Evolutionary conservation across 2,797 vertebrate genomes (phyloP).

Genomic region (Pampus argenteus): DNA sequence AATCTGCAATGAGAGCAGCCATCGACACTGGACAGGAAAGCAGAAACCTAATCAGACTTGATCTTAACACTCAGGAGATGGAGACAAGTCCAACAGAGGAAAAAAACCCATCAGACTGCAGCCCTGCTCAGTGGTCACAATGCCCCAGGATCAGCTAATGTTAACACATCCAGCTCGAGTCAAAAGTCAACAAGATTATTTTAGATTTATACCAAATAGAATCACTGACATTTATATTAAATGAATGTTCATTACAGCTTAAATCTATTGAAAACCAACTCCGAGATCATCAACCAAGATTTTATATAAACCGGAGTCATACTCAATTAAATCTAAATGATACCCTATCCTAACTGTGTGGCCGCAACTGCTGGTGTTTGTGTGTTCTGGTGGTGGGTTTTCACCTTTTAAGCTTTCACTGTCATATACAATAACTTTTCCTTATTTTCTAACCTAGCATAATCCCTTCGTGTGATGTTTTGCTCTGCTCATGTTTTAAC

Average conservation of each 20-base stretch:
- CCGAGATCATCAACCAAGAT: neutral
- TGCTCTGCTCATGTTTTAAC: conserved; percentile 52
- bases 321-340: neutral
- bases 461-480: conserved; percentile 60
- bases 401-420: conserved; percentile 55
- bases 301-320: neutral
- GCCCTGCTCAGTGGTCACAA: neutral
- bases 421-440: conserved; percentile 60
- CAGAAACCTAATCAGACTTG: neutral
- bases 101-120: neutral
- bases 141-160: neutral
- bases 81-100: too few species aligned
- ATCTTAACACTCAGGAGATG: too few species aligned
- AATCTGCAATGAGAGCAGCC: neutral
- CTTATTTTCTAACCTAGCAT: conserved; percentile 61
- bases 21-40: neutral
- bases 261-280: neutral
- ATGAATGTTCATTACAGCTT: neutral
- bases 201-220: neutral
- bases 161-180: neutral
- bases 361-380: conserved; percentile 60
- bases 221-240: neutral
- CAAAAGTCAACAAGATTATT: neutral
- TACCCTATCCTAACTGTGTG: conserved; percentile 33
- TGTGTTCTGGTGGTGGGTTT: conserved; percentile 67